Conservation (phyloP, 2,888 invertebrate species). For the Agriopis marginaria region DNA sequence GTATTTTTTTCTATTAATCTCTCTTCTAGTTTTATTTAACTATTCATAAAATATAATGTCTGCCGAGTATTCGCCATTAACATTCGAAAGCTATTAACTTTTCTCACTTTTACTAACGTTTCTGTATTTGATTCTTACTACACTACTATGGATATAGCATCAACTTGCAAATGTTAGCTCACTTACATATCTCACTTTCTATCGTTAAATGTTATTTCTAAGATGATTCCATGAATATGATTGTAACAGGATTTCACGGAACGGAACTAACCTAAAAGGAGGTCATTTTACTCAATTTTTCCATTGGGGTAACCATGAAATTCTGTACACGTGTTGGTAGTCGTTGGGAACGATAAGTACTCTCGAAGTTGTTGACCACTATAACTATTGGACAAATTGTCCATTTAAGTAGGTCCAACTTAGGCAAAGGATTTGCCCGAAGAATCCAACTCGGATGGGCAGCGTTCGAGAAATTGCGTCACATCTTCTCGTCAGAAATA, state of each 20-base stretch:
- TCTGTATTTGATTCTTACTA: constrained; percentile 18
- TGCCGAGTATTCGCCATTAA: constrained; percentile 12
- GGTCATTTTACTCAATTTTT: no score
- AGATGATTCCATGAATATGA: background rate
- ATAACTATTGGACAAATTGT: no score
- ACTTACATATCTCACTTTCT: constrained; percentile 23
- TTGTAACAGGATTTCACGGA: background rate
- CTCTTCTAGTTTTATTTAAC: constrained; percentile 11
- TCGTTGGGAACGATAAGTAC: no score
- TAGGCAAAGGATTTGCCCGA: no score
- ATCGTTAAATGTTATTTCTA: constrained; percentile 28
- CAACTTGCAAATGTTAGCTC: constrained; percentile 15
- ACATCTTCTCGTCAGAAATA: no score
- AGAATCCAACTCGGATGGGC: no score
- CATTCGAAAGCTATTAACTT: constrained; percentile 25
- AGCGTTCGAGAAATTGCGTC: no score
- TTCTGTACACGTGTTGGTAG: no score
- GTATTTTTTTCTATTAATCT: background rate
- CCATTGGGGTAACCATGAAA: no score
- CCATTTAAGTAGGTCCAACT: no score
- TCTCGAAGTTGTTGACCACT: no score
- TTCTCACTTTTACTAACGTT: constrained; percentile 24
- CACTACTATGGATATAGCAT: constrained; percentile 7
- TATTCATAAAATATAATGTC: constrained; percentile 18
- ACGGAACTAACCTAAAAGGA: no score